Evolutionary conservation across 1,140 invertebrate genomes (phyloP).

Genomic region (Xylocopa sonorina): DNA sequence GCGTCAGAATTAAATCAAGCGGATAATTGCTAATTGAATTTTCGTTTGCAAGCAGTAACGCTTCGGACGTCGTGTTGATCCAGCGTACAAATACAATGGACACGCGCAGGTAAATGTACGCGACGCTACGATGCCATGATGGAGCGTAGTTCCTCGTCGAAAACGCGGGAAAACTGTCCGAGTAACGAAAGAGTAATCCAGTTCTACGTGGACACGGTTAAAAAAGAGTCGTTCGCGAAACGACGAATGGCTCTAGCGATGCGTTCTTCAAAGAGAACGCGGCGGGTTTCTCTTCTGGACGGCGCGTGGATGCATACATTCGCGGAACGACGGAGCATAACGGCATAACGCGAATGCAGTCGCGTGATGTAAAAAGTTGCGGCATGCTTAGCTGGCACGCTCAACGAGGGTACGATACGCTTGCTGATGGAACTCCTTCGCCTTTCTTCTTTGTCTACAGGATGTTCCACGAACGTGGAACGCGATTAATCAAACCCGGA

Average conservation of each 20-base stretch:
- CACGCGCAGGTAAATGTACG: too few species aligned
- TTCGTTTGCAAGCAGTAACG: not conserved
- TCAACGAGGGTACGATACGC: conserved; percentile 39
- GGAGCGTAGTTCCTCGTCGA: not conserved
- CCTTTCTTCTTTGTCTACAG: not conserved
- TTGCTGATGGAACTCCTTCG: conserved; percentile 41
- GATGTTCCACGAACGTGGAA: too few species aligned
- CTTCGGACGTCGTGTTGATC: not conserved
- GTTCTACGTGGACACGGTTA: conserved; percentile 16
- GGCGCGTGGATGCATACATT: conserved; percentile 48
- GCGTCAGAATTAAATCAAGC: not conserved
- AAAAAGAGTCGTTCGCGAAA: conserved; percentile 20
- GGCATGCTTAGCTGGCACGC: conserved; percentile 59
- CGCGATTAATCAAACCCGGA: too few species aligned
- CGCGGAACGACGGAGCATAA: conserved; percentile 62
- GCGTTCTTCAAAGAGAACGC: conserved; percentile 37
- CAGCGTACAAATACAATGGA: not conserved
- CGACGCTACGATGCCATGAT: not conserved
- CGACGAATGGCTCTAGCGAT: not conserved
- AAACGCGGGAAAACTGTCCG: not conserved
- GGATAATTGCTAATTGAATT: conserved; percentile 8
- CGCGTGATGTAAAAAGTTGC: conserved; percentile 64
- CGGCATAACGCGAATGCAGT: conserved; percentile 59
- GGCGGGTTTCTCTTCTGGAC: conserved; percentile 44
- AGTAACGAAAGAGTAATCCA: conserved; percentile 20